A percentile compares a stretch with the other conserved stretches of the same genome.
Evolutionary conservation across 2,797 vertebrate species (phyloP).

Genomic region (Semotilus atromaculatus): DNA sequence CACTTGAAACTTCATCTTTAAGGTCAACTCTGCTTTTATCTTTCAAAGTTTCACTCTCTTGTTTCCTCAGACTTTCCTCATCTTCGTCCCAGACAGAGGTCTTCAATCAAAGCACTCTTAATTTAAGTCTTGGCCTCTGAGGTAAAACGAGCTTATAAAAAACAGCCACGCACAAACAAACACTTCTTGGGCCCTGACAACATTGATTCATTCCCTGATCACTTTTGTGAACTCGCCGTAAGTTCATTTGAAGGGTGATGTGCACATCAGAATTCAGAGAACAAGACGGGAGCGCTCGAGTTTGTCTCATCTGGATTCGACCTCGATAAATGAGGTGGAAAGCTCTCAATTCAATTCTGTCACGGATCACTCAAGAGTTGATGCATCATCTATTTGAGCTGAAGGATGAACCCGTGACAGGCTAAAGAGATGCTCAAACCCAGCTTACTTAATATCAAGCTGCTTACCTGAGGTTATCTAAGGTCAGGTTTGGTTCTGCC

Average conservation of each 20-base stretch:
- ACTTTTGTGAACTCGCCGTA: constrained; percentile 17
- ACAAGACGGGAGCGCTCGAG: constrained; percentile 6
- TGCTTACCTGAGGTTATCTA: not conserved
- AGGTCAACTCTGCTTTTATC: constrained; percentile 1
- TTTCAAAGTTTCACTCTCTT: not conserved
- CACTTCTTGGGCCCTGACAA: constrained; percentile 21
- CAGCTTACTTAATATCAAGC: not conserved
- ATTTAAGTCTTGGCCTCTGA: constrained; percentile 39
- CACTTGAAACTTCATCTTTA: not conserved
- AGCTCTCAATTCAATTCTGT: constrained; percentile 46
- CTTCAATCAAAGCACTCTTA: constrained; percentile 53
- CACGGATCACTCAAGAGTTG: constrained; percentile 48
- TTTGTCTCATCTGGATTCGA: constrained; percentile 31
- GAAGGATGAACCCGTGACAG: constrained; percentile 17
- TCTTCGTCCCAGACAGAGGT: constrained; percentile 52
- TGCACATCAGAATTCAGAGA: constrained; percentile 45
- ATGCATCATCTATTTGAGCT: constrained; percentile 36
- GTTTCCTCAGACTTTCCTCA: constrained; percentile 47
- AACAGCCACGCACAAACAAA: constrained; percentile 42
- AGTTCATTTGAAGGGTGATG: constrained; percentile 53
- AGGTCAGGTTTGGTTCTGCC: not conserved
- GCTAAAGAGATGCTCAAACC: constrained; percentile 12
- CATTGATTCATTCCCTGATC: constrained; percentile 46
- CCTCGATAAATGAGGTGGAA: constrained; percentile 49
- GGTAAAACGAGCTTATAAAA: constrained; percentile 26